phyloP scores from a whole-genome alignment of 2,888 invertebrate genomes.

The Agonopterix heracliana region DNA sequence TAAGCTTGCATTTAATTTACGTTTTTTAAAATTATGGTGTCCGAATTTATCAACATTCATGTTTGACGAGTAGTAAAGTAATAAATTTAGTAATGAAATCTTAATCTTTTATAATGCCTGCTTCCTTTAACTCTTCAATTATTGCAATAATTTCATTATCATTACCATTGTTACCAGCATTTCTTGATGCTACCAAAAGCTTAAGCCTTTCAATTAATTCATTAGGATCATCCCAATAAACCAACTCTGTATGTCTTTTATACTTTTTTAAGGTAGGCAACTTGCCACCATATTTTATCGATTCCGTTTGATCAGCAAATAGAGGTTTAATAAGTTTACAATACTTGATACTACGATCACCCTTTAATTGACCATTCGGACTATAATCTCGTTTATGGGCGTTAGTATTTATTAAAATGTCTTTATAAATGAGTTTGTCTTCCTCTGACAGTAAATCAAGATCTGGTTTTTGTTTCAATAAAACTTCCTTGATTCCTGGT shows the following conservation, averaged over 20 bases:
- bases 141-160: slow-evolving; percentile 35
- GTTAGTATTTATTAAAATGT: slow-evolving; percentile 10
- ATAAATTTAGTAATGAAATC: not conserved
- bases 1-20: not conserved
- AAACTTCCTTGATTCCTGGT: slow-evolving; percentile 7
- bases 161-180: slow-evolving; percentile 19
- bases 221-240: slow-evolving; percentile 23
- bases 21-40: slow-evolving; percentile 5
- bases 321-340: slow-evolving; percentile 6
- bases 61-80: not conserved
- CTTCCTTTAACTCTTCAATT: slow-evolving; percentile 22
- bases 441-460: not conserved
- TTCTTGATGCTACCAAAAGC: slow-evolving; percentile 16
- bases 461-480: slow-evolving; percentile 8
- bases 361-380: slow-evolving; percentile 10
- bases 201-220: slow-evolving; percentile 18
- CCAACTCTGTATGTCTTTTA: slow-evolving; percentile 10
- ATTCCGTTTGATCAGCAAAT: not conserved
- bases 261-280: slow-evolving; percentile 12
- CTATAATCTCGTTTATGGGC: slow-evolving; percentile 13
- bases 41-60: too few species aligned
- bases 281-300: too few species aligned
- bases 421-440: too few species aligned
- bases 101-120: too few species aligned
- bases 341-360: slow-evolving; percentile 12